Evolutionary conservation across 92 coral and sea anemone species (phyloP), one percentile per base, ranked within the genome.

Genomic region (Zoanthus sansibaricus): DNA sequence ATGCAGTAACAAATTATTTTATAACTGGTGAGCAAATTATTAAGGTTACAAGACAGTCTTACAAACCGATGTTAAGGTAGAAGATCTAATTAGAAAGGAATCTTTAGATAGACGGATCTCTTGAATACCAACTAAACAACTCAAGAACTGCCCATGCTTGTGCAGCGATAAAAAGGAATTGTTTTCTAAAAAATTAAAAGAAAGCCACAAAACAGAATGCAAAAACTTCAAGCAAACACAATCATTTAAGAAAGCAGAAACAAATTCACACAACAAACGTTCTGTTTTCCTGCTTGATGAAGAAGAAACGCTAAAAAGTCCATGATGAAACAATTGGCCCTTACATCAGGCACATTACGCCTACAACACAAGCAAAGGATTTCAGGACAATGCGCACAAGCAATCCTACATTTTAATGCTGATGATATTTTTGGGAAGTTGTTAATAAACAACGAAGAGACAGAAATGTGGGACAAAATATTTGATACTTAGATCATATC

Each of bases 361-460:
- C n/a, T 11, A 13, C 6, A 33, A 30, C 7, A 3, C 1, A 2
- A 21, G 54, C 77, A 37, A 4, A 13, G 17, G 1, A 10, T 21
- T 42, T 72, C 77, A 15, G 4, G 74, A 69, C 1, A 15, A 32
- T 7, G n/a, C 6, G n/a, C 25, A 25, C 44, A 54, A 72, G 52
- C 9, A 42, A 72, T 33, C 16, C 56, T 4, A 47, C 4, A 49
- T 74, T 4, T 74, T 74, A n/a, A 18, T 74, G n/a, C 46, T 42
- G 78, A 74, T 44, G 78, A 74, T 25, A 74, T 74, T 42, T 74
- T 74, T 74, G 78, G 78, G 58, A 74, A 74, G 78, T 15, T 3
- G 7, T 0, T 17, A 47, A 13, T 74, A 9, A 48, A 74, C 14
- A 12, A 4, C 12, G 25, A n/a, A 18, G 12, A 6, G 13, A 48